A percentile compares a stretch with the other conserved stretches of the same genome.
These are phyloP conservation scores for Ophonus ardosiacus DNA, from an alignment of 2,888 invertebrate genomes.

Conservation along the genomic window DNA sequence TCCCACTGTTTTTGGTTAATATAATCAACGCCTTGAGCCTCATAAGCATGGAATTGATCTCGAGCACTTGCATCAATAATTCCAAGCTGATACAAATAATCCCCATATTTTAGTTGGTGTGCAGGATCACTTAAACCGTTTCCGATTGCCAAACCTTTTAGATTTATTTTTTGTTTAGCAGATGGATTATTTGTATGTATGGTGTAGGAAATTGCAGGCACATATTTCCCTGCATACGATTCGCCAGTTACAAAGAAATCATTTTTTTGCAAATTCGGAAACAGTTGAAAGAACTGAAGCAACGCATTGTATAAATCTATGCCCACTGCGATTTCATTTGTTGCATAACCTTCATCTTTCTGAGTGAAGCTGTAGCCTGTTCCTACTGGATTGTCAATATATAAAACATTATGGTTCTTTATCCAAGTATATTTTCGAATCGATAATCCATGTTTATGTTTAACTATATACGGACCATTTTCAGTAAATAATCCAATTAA, in stretches of 20 bases:
- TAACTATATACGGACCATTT: constrained; percentile 86
- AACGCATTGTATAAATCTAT: constrained; percentile 87
- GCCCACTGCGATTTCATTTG: constrained; percentile 88
- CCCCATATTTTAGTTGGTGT: constrained; percentile 86
- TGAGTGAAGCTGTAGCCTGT: constrained; percentile 95
- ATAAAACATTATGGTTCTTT: constrained; percentile 87
- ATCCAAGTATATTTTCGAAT: constrained; percentile 89
- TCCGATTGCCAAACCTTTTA: constrained; percentile 86
- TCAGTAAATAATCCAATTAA: constrained; percentile 90
- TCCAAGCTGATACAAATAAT: constrained; percentile 89
- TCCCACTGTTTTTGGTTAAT: constrained; percentile 82
- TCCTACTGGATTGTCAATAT: constrained; percentile 95
- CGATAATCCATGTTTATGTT: constrained; percentile 73
- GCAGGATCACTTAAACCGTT: constrained; percentile 89
- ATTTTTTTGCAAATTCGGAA: constrained; percentile 84
- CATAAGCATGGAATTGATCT: constrained; percentile 79
- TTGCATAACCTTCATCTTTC: constrained; percentile 86
- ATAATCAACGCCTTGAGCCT: constrained; percentile 78
- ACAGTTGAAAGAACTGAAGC: constrained; percentile 90
- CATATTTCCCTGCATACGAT: constrained; percentile 91
- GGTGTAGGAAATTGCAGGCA: constrained; percentile 86
- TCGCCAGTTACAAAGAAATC: constrained; percentile 94
- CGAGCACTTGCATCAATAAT: constrained; percentile 82
- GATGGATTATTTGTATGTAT: constrained; percentile 82
- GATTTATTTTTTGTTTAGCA: constrained; percentile 82